A percentile compares a stretch with the other conserved stretches of the same genome.
phyloP scores from a whole-genome alignment of 2,888 invertebrate species.

The Sipha maydis region DNA sequence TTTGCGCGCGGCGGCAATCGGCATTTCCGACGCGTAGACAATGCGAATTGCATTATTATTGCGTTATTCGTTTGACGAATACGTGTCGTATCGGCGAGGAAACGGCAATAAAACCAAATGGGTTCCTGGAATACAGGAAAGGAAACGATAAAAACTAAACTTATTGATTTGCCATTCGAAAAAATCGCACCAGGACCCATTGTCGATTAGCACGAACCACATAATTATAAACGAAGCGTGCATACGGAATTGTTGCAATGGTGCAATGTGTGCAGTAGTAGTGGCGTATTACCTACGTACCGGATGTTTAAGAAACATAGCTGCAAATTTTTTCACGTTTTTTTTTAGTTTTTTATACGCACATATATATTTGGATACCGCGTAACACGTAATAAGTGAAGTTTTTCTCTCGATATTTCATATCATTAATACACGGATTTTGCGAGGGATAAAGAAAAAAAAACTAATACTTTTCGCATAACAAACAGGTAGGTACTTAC shows the following conservation, averaged over 20 bases:
- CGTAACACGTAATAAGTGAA: background rate
- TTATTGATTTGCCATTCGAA: slow-evolving; percentile 23
- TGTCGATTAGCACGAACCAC: slow-evolving; percentile 25
- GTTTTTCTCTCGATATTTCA: background rate
- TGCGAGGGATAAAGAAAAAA: background rate
- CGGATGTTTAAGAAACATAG: background rate
- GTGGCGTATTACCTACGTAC: background rate
- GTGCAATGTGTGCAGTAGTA: background rate
- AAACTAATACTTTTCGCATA: background rate
- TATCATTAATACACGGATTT: background rate
- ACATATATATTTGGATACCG: too few relatives aligned
- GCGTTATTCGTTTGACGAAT: slow-evolving; percentile 5
- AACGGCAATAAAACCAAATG: slow-evolving; percentile 24
- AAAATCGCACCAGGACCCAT: slow-evolving; percentile 4
- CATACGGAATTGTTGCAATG: slow-evolving; percentile 39
- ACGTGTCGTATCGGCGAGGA: slow-evolving; percentile 50
- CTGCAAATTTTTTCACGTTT: background rate
- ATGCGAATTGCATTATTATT: background rate
- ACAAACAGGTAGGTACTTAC: background rate
- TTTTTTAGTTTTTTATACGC: background rate
- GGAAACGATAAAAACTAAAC: background rate
- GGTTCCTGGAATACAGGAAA: slow-evolving; percentile 17
- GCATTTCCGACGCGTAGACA: slow-evolving; percentile 23
- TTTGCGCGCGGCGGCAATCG: background rate
- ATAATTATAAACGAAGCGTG: background rate